Evolutionary conservation across 2,888 invertebrate species (phyloP).

Genomic region (Exephanes ischioxanthus): DNA sequence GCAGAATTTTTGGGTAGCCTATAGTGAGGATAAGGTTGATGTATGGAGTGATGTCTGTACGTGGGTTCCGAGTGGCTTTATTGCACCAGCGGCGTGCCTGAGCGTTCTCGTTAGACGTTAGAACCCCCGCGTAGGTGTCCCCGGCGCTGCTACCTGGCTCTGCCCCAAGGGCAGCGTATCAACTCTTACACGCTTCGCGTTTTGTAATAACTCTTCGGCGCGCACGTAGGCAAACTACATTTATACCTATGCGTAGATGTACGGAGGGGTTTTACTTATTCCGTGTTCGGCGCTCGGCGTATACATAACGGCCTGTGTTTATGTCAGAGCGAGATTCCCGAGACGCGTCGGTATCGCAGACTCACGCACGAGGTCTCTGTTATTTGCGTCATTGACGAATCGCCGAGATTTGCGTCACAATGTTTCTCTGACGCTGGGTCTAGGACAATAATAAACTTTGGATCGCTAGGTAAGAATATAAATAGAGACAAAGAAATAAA

Average conservation of each 20-base stretch:
- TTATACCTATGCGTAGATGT: conserved; percentile 12
- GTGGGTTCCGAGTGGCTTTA: not conserved
- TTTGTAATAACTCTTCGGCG: conserved; percentile 63
- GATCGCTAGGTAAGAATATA: not conserved
- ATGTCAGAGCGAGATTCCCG: conserved; percentile 46
- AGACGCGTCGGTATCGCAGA: conserved; percentile 35
- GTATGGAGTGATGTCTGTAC: not conserved
- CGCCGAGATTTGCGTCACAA: conserved; percentile 1
- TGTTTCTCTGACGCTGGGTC: conserved; percentile 7
- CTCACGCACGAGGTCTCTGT: conserved; percentile 13
- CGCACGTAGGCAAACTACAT: conserved; percentile 26
- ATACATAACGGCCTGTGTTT: not conserved
- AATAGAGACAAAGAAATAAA: not conserved
- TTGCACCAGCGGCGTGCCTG: not conserved
- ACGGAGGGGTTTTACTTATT: not conserved
- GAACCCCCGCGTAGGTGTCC: conserved; percentile 72
- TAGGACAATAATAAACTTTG: conserved; percentile 10
- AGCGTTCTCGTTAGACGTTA: conserved; percentile 32
- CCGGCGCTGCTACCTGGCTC: conserved; percentile 74
- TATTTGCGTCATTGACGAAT: conserved; percentile 46
- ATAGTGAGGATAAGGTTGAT: not conserved
- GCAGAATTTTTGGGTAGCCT: not conserved
- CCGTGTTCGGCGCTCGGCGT: not conserved
- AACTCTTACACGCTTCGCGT: conserved; percentile 57
- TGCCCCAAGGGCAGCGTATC: conserved; percentile 76